Evolutionary conservation across 2,888 invertebrate genomes (phyloP).

Genomic region (Monoplex corrugatus): DNA sequence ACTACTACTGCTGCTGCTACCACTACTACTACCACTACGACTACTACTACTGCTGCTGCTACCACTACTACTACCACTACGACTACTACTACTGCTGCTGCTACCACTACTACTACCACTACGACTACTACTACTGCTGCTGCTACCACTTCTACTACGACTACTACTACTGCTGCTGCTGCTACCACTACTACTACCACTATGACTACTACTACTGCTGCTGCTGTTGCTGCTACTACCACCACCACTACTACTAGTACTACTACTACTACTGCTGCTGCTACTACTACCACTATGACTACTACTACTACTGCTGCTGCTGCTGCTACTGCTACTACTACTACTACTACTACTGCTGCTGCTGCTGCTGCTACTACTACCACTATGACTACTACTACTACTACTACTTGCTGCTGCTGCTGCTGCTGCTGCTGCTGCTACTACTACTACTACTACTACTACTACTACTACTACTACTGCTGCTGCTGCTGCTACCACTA

Average conservation of each 20-base stretch:
- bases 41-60: too few relatives aligned
- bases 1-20: too few relatives aligned
- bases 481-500: slow-evolving; percentile 51
- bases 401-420: slow-evolving; percentile 32
- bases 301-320: slow-evolving; percentile 32
- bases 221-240: neutral
- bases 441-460: slow-evolving; percentile 53
- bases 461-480: slow-evolving; percentile 53
- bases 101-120: too few relatives aligned
- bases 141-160: too few relatives aligned
- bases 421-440: slow-evolving; percentile 49
- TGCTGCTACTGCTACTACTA: slow-evolving; percentile 20
- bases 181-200: slow-evolving; percentile 34
- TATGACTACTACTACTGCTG: slow-evolving; percentile 12
- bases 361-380: slow-evolving; percentile 28
- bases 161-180: too few relatives aligned
- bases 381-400: slow-evolving; percentile 35
- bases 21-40: too few relatives aligned
- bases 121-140: too few relatives aligned
- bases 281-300: slow-evolving; percentile 30
- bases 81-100: too few relatives aligned
- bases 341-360: slow-evolving; percentile 38
- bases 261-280: slow-evolving; percentile 4
- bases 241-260: slow-evolving; percentile 6
- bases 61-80: too few relatives aligned